phyloP scores from a whole-genome alignment of 2,797 vertebrate genomes.

The Cygnus olor region DNA sequence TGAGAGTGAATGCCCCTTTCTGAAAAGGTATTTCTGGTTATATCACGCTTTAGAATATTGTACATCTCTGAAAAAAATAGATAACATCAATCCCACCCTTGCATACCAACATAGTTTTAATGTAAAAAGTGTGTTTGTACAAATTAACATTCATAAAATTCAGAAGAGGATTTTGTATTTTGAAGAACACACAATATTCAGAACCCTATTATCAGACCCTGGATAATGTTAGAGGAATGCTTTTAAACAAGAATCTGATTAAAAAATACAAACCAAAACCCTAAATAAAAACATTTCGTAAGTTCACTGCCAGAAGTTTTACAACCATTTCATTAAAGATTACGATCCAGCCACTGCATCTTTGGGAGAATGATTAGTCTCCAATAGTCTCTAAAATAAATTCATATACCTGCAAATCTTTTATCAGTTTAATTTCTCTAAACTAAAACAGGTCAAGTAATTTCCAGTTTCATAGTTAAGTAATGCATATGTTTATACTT shows the following conservation, averaged over 20 bases:
- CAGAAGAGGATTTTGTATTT: not conserved
- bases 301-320: not conserved
- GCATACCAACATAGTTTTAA: slow-evolving; percentile 31
- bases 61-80: not conserved
- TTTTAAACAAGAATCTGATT: not conserved
- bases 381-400: too few species aligned
- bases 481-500: fast-evolving
- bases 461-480: not conserved
- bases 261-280: not conserved
- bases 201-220: not conserved
- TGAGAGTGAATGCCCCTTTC: slow-evolving; percentile 8
- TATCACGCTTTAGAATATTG: not conserved
- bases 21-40: slow-evolving; percentile 23
- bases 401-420: too few species aligned
- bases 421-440: not conserved
- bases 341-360: not conserved
- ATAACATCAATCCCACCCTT: slow-evolving; percentile 1
- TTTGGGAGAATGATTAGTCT: not conserved
- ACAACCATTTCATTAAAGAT: not conserved
- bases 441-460: not conserved
- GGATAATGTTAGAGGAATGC: not conserved
- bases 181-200: slow-evolving; percentile 26
- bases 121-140: not conserved
- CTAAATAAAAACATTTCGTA: not conserved
- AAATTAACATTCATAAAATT: slow-evolving; percentile 46